phyloP scores from a whole-genome alignment of 2,113 vertebrate genomes.

The Alligator mississippiensis region DNA sequence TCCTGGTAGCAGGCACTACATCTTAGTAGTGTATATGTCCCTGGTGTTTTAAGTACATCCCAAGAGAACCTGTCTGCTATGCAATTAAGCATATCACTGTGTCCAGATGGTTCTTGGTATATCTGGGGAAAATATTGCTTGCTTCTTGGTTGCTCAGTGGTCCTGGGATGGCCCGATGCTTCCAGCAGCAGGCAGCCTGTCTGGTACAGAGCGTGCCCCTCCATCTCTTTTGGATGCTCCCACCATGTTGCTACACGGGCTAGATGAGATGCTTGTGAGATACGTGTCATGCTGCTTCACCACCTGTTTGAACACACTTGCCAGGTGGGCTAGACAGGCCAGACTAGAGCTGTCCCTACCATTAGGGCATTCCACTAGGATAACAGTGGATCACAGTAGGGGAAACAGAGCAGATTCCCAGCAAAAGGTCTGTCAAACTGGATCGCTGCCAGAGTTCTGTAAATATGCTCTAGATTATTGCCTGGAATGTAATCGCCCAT shows the following conservation, averaged over 20 bases:
- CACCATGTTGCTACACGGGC: neutral
- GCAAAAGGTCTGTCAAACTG: neutral
- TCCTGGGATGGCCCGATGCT: neutral
- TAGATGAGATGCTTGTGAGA: neutral
- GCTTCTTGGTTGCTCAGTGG: neutral
- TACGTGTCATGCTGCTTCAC: neutral
- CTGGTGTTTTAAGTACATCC: neutral
- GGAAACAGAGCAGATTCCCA: neutral
- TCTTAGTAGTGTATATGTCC: neutral
- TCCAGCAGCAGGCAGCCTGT: too few species aligned
- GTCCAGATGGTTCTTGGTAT: neutral
- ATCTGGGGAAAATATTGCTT: neutral
- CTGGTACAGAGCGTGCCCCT: neutral
- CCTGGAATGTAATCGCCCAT: neutral
- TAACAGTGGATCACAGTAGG: neutral
- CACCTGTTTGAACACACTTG: neutral
- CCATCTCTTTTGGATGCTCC: neutral
- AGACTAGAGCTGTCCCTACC: too few species aligned
- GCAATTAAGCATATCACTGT: neutral
- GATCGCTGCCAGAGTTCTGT: neutral
- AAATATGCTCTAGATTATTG: neutral
- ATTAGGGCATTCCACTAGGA: neutral
- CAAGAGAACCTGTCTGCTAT: slow-evolving; percentile 1
- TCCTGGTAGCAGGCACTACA: neutral
- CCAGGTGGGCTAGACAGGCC: neutral